These are phyloP conservation scores for Pemphredon lugubris DNA, from an alignment of 2,888 invertebrate genomes.

Conservation along the genomic window DNA sequence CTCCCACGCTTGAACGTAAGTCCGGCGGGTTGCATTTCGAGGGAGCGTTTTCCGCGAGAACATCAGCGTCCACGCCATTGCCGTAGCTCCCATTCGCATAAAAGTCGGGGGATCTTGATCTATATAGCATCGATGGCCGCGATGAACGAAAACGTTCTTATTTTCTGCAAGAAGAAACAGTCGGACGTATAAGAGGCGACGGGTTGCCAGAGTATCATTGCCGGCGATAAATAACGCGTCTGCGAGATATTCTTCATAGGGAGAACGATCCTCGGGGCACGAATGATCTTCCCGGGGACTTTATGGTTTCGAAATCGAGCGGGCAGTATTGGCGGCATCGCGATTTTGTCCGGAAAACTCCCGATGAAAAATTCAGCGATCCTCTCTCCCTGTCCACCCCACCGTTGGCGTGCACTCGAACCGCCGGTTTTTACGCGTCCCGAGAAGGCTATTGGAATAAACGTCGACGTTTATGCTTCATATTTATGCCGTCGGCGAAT, in stretches of 20 bases:
- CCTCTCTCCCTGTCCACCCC: too few relatives aligned
- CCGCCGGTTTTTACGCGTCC: too few relatives aligned
- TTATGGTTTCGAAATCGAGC: background rate
- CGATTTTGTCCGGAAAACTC: background rate
- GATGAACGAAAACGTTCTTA: slow-evolving; percentile 3
- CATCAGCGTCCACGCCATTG: too few relatives aligned
- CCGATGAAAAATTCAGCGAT: background rate
- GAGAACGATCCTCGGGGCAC: background rate
- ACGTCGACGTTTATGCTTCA: too few relatives aligned
- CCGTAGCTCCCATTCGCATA: background rate
- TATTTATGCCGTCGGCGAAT: too few relatives aligned
- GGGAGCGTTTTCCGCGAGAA: too few relatives aligned
- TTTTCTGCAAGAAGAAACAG: slow-evolving; percentile 4
- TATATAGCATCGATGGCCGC: background rate
- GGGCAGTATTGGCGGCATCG: too few relatives aligned
- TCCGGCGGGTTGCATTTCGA: too few relatives aligned
- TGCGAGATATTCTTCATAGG: slow-evolving; percentile 6
- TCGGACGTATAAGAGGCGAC: slow-evolving; percentile 1
- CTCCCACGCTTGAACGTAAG: too few relatives aligned
- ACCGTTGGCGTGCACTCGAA: too few relatives aligned
- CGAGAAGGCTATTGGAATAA: too few relatives aligned
- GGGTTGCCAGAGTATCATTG: slow-evolving; percentile 8
- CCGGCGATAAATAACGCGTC: slow-evolving; percentile 19
- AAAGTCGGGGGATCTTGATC: background rate
- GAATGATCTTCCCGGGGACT: slow-evolving; percentile 1